Conservation (phyloP, 2,113 vertebrate species). For the Globicephala melas region DNA sequence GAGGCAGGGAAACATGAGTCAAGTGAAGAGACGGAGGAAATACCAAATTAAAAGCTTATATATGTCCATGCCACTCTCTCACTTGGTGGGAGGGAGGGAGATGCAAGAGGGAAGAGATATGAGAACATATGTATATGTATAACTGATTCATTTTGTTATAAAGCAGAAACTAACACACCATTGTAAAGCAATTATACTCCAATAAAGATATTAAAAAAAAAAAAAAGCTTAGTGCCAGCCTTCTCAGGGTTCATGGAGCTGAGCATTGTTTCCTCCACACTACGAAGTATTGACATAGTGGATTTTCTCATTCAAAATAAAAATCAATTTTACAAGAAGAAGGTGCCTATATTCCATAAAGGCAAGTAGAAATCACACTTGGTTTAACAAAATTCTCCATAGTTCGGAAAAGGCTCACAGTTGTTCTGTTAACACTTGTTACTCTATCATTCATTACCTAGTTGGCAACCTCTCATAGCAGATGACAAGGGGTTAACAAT, state of each 20-base stretch:
- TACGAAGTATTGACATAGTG: background rate
- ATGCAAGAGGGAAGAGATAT: too few relatives aligned
- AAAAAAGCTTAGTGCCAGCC: background rate
- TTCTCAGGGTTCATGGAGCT: background rate
- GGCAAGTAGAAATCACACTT: background rate
- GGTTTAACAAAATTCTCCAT: background rate
- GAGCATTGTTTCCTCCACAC: background rate
- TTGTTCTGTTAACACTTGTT: background rate
- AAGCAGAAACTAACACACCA: too few relatives aligned
- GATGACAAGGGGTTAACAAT: background rate
- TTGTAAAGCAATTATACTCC: too few relatives aligned
- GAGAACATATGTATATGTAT: too few relatives aligned
- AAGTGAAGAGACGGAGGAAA: background rate
- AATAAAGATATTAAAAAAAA: too few relatives aligned
- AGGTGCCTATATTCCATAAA: background rate
- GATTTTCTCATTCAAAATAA: slow-evolving; percentile 1
- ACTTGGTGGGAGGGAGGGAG: too few relatives aligned
- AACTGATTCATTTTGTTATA: too few relatives aligned
- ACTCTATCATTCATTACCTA: background rate
- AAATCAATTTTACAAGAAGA: background rate
- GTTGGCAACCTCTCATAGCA: background rate
- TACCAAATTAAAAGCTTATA: background rate
- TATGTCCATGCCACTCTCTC: too few relatives aligned
- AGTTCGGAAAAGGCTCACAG: background rate
- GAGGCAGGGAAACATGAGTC: background rate